A percentile compares a stretch with the other conserved stretches of the same genome.
Evolutionary conservation across 2,888 invertebrate genomes (phyloP).

Genomic region (Hymenopus coronatus): DNA sequence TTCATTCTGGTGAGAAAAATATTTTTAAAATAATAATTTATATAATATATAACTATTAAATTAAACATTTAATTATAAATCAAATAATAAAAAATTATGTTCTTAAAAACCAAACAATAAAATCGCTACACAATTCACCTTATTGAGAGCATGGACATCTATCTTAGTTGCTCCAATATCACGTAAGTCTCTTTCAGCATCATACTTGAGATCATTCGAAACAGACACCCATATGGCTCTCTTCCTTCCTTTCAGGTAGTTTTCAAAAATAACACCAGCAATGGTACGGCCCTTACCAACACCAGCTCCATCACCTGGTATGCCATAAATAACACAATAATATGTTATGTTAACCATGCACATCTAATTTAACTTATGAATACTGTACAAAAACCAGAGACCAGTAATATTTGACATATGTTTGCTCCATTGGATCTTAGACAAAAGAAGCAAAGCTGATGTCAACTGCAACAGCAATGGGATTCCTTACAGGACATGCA

Average conservation of each 20-base stretch:
- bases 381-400: too few relatives aligned
- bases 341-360: too few relatives aligned
- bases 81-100: neutral
- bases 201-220: constrained; percentile 96
- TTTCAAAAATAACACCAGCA: constrained; percentile 96
- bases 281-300: constrained; percentile 98
- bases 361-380: too few relatives aligned
- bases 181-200: constrained; percentile 91
- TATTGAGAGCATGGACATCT: constrained; percentile 82
- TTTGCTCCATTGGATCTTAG: too few relatives aligned
- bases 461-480: too few relatives aligned
- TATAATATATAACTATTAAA: too few relatives aligned
- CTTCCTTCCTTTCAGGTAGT: constrained; percentile 89
- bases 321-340: neutral
- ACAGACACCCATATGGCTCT: constrained; percentile 98
- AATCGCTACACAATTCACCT: constrained; percentile 52
- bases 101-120: neutral
- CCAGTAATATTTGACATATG: too few relatives aligned
- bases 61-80: neutral
- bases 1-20: neutral
- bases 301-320: constrained; percentile 91
- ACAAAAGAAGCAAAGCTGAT: too few relatives aligned
- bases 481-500: too few relatives aligned
- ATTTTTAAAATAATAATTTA: neutral
- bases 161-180: constrained; percentile 94